A percentile compares a stretch with the other conserved stretches of the same genome.
Evolutionary conservation across 2,888 invertebrate genomes (phyloP).

Genomic region (Mesorhabditis belari): DNA sequence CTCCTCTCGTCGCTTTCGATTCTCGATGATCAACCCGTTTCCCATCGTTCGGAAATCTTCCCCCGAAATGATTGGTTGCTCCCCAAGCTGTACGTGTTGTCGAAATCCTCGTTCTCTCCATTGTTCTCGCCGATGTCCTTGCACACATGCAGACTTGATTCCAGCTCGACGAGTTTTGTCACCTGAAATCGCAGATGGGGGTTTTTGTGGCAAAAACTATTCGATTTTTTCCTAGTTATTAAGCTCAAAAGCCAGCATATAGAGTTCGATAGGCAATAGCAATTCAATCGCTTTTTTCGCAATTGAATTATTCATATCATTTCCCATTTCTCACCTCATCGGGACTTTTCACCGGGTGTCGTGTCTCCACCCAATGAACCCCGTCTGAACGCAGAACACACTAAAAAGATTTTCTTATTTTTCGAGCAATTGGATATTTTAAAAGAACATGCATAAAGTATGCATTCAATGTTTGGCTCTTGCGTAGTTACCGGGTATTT

Average conservation of each 20-base stretch:
- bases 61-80: neutral
- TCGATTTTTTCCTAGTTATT: too few species aligned
- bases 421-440: too few species aligned
- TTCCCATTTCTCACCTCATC: slow-evolving; percentile 24
- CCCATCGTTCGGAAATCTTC: too few species aligned
- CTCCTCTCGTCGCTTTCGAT: neutral
- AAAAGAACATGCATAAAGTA: too few species aligned
- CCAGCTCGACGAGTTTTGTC: slow-evolving; percentile 28
- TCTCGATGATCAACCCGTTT: neutral
- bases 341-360: slow-evolving; percentile 24
- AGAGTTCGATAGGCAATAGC: too few species aligned
- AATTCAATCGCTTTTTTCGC: too few species aligned
- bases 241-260: too few species aligned
- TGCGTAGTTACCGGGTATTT: too few species aligned
- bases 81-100: neutral
- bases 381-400: slow-evolving; percentile 39
- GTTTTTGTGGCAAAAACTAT: neutral
- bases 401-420: too few species aligned
- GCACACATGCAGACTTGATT: slow-evolving; percentile 28
- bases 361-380: slow-evolving; percentile 35
- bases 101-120: neutral
- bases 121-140: slow-evolving; percentile 25
- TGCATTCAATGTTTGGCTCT: too few species aligned
- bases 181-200: slow-evolving; percentile 10
- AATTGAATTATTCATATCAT: neutral